Percentiles rank a stretch among this genome's conserved stretches.
Conservation (phyloP, 2,797 vertebrate species). For the Pempheris klunzingeri region DNA sequence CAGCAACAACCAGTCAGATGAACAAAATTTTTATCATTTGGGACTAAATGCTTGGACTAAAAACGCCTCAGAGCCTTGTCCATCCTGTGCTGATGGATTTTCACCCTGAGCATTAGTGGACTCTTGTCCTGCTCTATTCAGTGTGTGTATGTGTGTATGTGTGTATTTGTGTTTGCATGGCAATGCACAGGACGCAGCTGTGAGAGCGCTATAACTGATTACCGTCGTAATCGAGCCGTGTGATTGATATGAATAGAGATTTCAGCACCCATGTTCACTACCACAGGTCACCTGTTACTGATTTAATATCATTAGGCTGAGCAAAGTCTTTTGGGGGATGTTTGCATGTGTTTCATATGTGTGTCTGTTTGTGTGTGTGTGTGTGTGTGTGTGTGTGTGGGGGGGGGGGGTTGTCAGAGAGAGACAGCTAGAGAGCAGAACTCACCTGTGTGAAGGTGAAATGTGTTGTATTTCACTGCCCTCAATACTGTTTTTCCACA, state of each 20-base stretch:
- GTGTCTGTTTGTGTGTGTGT: conserved; percentile 23
- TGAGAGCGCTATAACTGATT: conserved; percentile 62
- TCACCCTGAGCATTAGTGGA: conserved; percentile 2
- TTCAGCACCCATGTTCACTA: conserved; percentile 64
- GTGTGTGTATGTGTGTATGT: conserved; percentile 25
- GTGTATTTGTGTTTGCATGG: conserved; percentile 29
- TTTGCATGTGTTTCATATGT: conserved; percentile 8
- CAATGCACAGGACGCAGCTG: conserved; percentile 68
- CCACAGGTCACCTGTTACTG: conserved; percentile 68
- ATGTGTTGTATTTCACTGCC: conserved; percentile 53
- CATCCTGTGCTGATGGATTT: background rate
- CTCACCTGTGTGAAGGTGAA: conserved; percentile 64
- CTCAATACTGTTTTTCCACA: conserved; percentile 34
- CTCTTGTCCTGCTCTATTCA: background rate
- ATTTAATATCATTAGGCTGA: conserved; percentile 67
- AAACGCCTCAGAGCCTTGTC: background rate
- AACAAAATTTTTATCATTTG: background rate
- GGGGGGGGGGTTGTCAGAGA: background rate
- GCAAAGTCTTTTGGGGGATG: conserved; percentile 22
- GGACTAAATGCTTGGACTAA: background rate
- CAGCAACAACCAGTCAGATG: background rate
- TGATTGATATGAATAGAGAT: conserved; percentile 66
- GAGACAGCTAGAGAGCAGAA: conserved; percentile 32
- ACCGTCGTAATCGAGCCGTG: conserved; percentile 60
- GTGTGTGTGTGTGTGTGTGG: conserved; percentile 32